phyloP scores from a whole-genome alignment of 2,797 vertebrate species.

The Nothura maculosa region DNA sequence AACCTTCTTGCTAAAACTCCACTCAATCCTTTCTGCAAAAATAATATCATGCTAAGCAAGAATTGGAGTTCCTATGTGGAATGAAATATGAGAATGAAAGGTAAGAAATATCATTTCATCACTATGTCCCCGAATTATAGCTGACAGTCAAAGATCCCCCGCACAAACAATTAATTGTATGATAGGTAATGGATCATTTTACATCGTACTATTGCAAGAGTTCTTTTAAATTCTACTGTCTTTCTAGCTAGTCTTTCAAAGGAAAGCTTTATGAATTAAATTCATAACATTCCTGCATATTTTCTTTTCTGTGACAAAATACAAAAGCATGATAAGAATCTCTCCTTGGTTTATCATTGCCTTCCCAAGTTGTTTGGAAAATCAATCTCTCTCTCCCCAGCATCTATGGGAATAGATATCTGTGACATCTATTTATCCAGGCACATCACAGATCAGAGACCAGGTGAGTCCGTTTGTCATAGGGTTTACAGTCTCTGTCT shows the following conservation, averaged over 20 bases:
- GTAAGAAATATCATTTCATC: neutral
- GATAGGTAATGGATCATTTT: neutral
- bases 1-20: slow-evolving; percentile 15
- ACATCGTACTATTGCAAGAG: neutral
- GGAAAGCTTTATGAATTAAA: neutral
- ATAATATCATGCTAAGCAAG: neutral
- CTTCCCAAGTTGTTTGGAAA: neutral
- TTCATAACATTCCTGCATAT: neutral
- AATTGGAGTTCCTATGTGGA: neutral
- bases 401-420: neutral
- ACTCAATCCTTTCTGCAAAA: neutral
- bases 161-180: neutral
- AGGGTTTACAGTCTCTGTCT: neutral
- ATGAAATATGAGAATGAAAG: neutral
- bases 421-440: neutral
- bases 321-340: neutral
- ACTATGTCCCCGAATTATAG: neutral
- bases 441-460: neutral
- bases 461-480: neutral
- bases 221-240: neutral
- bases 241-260: neutral
- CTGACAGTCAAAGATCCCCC: neutral
- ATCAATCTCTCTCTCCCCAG: neutral
- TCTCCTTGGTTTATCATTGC: neutral
- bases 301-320: neutral